Percentiles rank a stretch among this genome's conserved stretches.
Evolutionary conservation across 1,140 invertebrate genomes (phyloP).

Genomic region (Conus ventricosus): DNA sequence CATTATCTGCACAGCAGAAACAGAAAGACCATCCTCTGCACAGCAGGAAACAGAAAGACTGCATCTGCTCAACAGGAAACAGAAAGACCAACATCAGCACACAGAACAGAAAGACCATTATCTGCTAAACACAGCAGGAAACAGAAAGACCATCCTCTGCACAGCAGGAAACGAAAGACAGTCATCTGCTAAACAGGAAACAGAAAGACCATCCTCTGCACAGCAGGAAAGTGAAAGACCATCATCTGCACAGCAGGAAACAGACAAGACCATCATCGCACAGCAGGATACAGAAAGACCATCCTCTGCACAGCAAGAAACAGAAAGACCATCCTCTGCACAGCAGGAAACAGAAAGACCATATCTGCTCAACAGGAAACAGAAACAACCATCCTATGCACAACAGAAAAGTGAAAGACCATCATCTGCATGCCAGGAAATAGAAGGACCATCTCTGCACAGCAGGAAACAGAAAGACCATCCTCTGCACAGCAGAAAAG

Average conservation of each 20-base stretch:
- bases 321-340: not conserved
- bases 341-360: constrained; percentile 2
- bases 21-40: not conserved
- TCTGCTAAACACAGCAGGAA: not conserved
- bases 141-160: not conserved
- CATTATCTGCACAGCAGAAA: not conserved
- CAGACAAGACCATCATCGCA: not conserved
- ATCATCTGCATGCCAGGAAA: not conserved
- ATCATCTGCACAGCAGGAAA: not conserved
- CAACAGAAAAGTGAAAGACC: not conserved
- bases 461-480: not conserved
- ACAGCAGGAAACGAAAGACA: not conserved
- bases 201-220: not conserved
- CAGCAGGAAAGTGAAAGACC: not conserved
- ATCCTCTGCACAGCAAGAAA: not conserved
- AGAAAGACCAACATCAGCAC: not conserved
- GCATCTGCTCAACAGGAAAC: not conserved
- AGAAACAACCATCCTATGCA: not conserved
- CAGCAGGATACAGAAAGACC: constrained; percentile 4
- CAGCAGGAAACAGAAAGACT: not conserved
- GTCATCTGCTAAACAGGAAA: not conserved
- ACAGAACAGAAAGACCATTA: not conserved
- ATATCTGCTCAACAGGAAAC: not conserved
- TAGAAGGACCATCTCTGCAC: not conserved
- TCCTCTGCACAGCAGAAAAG: not conserved